These are phyloP conservation scores for Gandaritis pyraliata DNA, from an alignment of 2,888 invertebrate species.

Conservation along the genomic window DNA sequence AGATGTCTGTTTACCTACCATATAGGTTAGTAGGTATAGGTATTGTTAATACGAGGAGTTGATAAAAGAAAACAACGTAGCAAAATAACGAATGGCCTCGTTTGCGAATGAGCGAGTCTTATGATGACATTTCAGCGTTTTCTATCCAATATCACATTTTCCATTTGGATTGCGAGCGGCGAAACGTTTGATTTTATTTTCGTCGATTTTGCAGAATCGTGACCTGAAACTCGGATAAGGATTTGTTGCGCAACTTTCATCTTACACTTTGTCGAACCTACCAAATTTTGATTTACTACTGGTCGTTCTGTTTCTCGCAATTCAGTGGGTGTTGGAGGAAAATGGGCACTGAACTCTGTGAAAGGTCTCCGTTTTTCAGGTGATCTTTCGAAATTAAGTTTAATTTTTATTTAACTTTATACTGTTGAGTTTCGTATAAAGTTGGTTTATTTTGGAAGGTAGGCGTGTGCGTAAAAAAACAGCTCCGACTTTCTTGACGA, in stretches of 20 bases:
- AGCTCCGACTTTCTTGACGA: too few species aligned
- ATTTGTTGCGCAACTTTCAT: constrained; percentile 69
- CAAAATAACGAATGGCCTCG: constrained; percentile 37
- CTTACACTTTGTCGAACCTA: constrained; percentile 58
- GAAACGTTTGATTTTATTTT: constrained; percentile 75
- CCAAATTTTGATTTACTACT: constrained; percentile 50
- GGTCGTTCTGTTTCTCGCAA: constrained; percentile 42
- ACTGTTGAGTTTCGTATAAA: too few species aligned
- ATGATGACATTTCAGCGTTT: constrained; percentile 63
- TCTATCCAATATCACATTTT: constrained; percentile 70
- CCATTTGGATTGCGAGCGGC: constrained; percentile 61
- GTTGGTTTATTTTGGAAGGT: too few species aligned
- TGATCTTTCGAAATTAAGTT: constrained; percentile 6
- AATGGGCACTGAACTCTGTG: constrained; percentile 22
- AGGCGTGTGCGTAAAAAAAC: too few species aligned
- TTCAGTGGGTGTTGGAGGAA: constrained; percentile 39
- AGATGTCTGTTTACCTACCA: too few species aligned
- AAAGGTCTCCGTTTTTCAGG: constrained; percentile 14
- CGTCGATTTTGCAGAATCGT: constrained; percentile 74
- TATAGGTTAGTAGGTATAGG: too few species aligned
- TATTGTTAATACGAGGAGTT: not conserved
- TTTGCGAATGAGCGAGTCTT: constrained; percentile 53
- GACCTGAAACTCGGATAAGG: constrained; percentile 70
- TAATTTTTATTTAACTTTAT: not conserved
- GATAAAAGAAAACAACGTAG: constrained; percentile 28